phyloP scores from a whole-genome alignment of 2,113 vertebrate genomes.

The Girardinichthys multiradiatus region DNA sequence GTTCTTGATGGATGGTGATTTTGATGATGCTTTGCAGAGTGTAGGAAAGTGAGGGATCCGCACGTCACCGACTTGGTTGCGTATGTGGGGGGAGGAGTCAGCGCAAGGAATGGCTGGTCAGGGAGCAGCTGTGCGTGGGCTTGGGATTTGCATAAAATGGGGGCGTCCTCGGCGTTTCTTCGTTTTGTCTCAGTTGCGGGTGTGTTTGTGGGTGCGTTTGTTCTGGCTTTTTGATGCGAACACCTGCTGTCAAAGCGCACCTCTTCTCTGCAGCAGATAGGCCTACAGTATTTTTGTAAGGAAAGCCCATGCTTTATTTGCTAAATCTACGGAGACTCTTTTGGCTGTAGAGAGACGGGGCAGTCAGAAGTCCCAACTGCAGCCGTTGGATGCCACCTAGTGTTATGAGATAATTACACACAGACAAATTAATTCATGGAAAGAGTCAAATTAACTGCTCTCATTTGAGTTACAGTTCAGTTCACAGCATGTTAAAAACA shows the following conservation, averaged over 20 bases:
- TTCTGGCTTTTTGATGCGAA: not conserved
- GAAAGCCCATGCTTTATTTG: not conserved
- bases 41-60: constrained; percentile 84
- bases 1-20: constrained; percentile 74
- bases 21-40: constrained; percentile 80
- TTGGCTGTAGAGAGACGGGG: not conserved
- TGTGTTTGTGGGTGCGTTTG: not conserved
- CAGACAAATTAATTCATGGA: constrained; percentile 2
- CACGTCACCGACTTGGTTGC: constrained; percentile 87
- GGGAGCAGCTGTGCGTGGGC: constrained; percentile 72
- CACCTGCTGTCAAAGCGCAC: not conserved
- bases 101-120: constrained; percentile 79
- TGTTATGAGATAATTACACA: constrained; percentile 50
- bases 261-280: not conserved
- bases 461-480: not conserved
- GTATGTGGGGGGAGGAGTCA: constrained; percentile 79
- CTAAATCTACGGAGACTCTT: not conserved
- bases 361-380: constrained; percentile 11
- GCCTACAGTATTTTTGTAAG: not conserved
- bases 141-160: not conserved
- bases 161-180: not conserved
- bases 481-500: too few species aligned
- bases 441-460: not conserved
- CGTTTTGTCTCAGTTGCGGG: not conserved
- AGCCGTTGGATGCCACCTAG: constrained; percentile 73